Conservation (phyloP, 2,888 invertebrate genomes). For the Thereva unica region DNA sequence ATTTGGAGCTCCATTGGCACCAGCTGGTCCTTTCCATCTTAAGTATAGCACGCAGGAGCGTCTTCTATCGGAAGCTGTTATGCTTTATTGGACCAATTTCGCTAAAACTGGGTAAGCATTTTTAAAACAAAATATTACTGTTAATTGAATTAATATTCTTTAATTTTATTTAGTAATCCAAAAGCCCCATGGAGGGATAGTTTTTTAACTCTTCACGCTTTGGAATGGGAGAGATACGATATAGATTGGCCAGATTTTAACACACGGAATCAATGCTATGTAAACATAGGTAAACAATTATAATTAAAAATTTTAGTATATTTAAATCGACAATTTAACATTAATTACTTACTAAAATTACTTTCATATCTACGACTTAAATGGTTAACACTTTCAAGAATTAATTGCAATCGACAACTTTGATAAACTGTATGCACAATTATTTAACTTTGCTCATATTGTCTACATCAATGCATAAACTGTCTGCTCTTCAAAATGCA, state of each 20-base stretch:
- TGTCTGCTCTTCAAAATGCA: too few relatives aligned
- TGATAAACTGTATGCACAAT: too few relatives aligned
- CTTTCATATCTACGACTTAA: too few relatives aligned
- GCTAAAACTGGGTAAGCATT: slow-evolving; percentile 80
- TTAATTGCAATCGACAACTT: too few relatives aligned
- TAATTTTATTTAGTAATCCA: slow-evolving; percentile 67
- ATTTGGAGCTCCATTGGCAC: slow-evolving; percentile 81
- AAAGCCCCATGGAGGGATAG: slow-evolving; percentile 71
- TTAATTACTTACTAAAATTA: too few relatives aligned
- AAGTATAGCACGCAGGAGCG: slow-evolving; percentile 78
- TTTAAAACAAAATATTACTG: slow-evolving; percentile 8
- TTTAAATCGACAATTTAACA: too few relatives aligned
- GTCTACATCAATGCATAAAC: too few relatives aligned
- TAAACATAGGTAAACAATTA: slow-evolving; percentile 65
- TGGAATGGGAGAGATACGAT: slow-evolving; percentile 71
- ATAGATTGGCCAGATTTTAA: slow-evolving; percentile 86
- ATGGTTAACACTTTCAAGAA: too few relatives aligned
- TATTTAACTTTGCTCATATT: too few relatives aligned
- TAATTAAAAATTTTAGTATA: neutral
- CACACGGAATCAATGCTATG: slow-evolving; percentile 71
- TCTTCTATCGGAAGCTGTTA: slow-evolving; percentile 81
- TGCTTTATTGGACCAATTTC: slow-evolving; percentile 90
- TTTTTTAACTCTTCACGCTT: slow-evolving; percentile 66
- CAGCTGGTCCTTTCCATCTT: slow-evolving; percentile 70
- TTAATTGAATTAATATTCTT: slow-evolving; percentile 35